Percentiles rank a stretch among this genome's conserved stretches.
Conservation (phyloP, 2,113 vertebrate genomes). For the Psittacus erithacus region DNA sequence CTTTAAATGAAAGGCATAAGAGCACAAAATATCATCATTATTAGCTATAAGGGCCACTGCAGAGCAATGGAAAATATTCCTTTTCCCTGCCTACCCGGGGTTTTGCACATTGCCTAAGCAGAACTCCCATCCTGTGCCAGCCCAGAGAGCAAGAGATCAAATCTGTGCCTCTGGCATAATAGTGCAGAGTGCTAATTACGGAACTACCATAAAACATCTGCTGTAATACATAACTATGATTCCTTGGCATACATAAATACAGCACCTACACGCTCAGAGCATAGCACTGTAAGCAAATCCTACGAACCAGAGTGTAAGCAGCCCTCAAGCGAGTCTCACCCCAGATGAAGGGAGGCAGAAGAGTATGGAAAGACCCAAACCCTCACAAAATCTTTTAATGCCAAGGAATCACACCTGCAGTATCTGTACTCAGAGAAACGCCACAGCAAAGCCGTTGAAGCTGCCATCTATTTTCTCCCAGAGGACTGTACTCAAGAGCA, state of each 20-base stretch:
- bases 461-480: neutral
- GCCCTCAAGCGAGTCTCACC: neutral
- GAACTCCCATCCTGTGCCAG: constrained; percentile 37
- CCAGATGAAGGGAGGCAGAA: neutral
- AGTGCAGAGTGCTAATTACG: constrained; percentile 45
- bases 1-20: constrained; percentile 35
- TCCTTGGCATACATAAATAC: constrained; percentile 20
- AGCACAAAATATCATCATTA: constrained; percentile 6
- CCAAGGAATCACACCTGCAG: neutral
- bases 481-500: neutral
- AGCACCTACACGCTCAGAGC: constrained; percentile 17
- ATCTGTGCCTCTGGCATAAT: constrained; percentile 32
- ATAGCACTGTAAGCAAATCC: neutral
- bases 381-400: rapidly evolving
- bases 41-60: constrained; percentile 5
- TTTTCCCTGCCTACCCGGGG: constrained; percentile 33
- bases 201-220: constrained; percentile 56
- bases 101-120: constrained; percentile 14
- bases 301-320: neutral
- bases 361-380: neutral
- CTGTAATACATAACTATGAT: constrained; percentile 37
- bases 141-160: constrained; percentile 56
- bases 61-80: constrained; percentile 30
- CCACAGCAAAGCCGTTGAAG: neutral
- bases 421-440: neutral